Percentiles rank a stretch among this genome's conserved stretches.
Evolutionary conservation across 2,113 vertebrate species (phyloP).

Genomic region (Hyla sarda): DNA sequence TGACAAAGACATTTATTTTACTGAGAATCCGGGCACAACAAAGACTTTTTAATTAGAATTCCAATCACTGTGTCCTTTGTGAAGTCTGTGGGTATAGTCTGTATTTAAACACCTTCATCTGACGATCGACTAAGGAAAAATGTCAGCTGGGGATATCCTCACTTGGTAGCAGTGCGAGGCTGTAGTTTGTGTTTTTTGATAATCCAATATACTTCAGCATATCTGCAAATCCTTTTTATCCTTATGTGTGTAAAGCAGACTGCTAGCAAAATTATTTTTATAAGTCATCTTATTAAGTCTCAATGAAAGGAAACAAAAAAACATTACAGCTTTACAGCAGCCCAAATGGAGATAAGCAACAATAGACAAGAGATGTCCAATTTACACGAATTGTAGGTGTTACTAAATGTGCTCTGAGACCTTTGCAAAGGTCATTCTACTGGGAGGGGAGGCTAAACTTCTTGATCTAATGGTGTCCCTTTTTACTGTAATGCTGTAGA

Average conservation of each 20-base stretch:
- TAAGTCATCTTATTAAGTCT: conserved; percentile 36
- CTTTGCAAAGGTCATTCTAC: too few species aligned
- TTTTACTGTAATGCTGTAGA: too few species aligned
- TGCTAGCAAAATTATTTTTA: conserved; percentile 4
- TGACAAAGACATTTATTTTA: not conserved
- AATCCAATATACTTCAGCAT: conserved; percentile 14
- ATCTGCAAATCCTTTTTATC: conserved; percentile 23
- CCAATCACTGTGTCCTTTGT: not conserved
- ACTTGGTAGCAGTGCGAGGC: not conserved
- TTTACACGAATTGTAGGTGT: too few species aligned
- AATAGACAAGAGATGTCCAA: too few species aligned
- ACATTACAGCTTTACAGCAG: too few species aligned
- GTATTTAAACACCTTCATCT: not conserved
- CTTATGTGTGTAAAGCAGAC: not conserved
- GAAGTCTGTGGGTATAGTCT: not conserved
- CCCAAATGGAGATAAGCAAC: too few species aligned
- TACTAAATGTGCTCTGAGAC: too few species aligned
- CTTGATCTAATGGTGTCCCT: too few species aligned
- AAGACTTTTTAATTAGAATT: conserved; percentile 11
- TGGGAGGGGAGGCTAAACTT: too few species aligned
- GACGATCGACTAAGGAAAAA: not conserved
- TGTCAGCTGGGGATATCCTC: conserved; percentile 34
- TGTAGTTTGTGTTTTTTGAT: conserved; percentile 10
- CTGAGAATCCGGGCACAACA: not conserved
- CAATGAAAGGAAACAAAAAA: not conserved